Conservation (phyloP, 2,113 vertebrate genomes). For the Alligator mississippiensis region DNA sequence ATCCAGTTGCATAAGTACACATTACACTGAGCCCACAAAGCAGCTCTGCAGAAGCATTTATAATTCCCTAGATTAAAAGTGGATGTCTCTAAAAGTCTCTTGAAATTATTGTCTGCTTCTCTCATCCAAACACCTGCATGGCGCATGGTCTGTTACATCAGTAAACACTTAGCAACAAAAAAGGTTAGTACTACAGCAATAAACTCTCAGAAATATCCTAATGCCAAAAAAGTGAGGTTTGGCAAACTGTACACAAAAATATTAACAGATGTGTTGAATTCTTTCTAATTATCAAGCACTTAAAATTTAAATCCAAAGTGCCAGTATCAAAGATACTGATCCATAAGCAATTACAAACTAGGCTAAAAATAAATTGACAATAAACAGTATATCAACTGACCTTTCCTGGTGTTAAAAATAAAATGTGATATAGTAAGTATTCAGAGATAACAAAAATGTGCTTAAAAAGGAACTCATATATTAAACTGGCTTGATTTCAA, state of each 20-base stretch:
- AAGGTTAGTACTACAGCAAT: not conserved
- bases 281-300: not conserved
- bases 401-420: not conserved
- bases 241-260: not conserved
- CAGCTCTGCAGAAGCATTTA: conserved; percentile 16
- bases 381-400: not conserved
- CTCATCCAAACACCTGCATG: not conserved
- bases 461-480: conserved; percentile 26
- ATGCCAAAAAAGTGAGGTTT: not conserved
- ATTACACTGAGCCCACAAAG: not conserved
- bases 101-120: conserved; percentile 1
- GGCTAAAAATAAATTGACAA: not conserved
- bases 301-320: not conserved
- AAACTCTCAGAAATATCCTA: not conserved
- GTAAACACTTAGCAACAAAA: not conserved
- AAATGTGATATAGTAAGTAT: not conserved
- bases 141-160: not conserved
- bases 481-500: not conserved
- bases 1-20: not conserved
- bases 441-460: not conserved
- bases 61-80: conserved; percentile 61
- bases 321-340: not conserved
- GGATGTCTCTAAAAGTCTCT: conserved; percentile 32
- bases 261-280: not conserved
- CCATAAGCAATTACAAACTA: not conserved